Percentiles rank a stretch among this genome's conserved stretches.
Conservation (phyloP, 1,140 invertebrate genomes). For the Pantala flavescens region DNA sequence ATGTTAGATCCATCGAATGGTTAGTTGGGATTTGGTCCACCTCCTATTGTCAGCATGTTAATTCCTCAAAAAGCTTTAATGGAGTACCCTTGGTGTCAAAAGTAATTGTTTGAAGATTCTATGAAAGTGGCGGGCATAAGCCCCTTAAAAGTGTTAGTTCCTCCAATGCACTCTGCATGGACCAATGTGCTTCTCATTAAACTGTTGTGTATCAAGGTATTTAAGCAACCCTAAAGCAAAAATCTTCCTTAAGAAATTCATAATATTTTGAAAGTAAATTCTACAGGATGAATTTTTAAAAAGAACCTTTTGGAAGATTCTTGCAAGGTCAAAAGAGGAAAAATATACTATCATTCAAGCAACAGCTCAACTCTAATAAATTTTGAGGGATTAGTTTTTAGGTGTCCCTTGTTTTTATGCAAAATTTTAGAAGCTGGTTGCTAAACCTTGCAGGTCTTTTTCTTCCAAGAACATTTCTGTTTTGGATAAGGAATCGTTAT, state of each 20-base stretch:
- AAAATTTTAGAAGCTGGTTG: too few species aligned
- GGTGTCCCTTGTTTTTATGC: not conserved
- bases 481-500: too few species aligned
- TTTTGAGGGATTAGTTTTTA: not conserved
- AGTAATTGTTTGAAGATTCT: not conserved
- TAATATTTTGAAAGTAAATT: not conserved
- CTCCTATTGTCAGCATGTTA: not conserved
- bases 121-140: not conserved
- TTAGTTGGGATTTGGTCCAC: constrained; percentile 5
- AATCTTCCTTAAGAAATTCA: not conserved
- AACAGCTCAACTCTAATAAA: too few species aligned
- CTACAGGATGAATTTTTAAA: not conserved
- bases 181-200: constrained; percentile 1
- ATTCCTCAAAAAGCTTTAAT: constrained; percentile 1
- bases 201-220: not conserved
- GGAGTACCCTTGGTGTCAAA: not conserved
- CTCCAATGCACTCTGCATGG: not conserved
- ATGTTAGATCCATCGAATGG: not conserved
- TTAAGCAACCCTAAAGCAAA: not conserved
- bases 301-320: not conserved
- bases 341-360: too few species aligned
- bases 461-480: too few species aligned
- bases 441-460: too few species aligned
- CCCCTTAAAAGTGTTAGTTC: not conserved
- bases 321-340: not conserved